These are phyloP conservation scores for Ceriagrion tenellum DNA, from an alignment of 2,888 invertebrate species.

Conservation along the genomic window DNA sequence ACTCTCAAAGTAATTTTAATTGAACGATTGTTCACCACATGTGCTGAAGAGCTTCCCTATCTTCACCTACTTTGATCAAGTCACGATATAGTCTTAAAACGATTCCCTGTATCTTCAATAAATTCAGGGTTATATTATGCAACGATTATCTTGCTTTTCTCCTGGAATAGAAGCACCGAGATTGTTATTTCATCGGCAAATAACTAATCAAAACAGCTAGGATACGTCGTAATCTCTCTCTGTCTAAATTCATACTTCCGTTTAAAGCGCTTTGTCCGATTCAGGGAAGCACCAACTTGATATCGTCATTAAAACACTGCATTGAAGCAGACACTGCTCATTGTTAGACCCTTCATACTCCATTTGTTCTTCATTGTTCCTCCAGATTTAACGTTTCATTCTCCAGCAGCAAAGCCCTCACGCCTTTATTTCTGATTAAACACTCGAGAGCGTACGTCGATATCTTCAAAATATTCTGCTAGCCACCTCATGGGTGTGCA, in stretches of 20 bases:
- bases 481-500: no score
- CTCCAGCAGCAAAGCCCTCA: no score
- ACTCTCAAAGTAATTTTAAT: no score
- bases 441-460: no score
- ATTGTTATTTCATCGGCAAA: background rate
- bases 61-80: conserved; percentile 71
- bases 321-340: background rate
- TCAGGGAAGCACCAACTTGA: background rate
- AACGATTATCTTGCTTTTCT: background rate
- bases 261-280: background rate
- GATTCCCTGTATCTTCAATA: background rate
- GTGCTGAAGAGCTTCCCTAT: conserved; percentile 71
- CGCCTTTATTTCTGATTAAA: no score
- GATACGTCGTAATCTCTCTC: background rate
- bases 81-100: conserved; percentile 71
- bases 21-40: no score
- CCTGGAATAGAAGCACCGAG: background rate
- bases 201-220: no score
- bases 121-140: background rate
- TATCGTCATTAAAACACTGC: background rate
- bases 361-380: no score
- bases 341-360: background rate
- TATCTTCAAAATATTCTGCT: no score
- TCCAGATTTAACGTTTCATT: no score
- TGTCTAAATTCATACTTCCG: background rate